phyloP scores from a whole-genome alignment of 2,113 vertebrate species.

The Globicephala melas region DNA sequence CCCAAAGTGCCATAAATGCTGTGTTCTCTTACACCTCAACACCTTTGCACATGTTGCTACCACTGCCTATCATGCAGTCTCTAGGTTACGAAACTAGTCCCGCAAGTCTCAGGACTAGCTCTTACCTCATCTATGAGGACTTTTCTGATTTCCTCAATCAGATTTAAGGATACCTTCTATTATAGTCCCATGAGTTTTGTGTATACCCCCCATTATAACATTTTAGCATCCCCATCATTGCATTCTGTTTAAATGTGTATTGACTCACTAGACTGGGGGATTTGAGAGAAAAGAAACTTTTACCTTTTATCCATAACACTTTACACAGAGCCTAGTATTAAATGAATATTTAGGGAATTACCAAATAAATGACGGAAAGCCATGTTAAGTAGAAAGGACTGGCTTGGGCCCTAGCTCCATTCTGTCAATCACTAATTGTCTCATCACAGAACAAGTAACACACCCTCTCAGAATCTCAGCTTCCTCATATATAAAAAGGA shows the following conservation, averaged over 20 bases:
- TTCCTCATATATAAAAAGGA: background rate
- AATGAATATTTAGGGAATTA: constrained; percentile 33
- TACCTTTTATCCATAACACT: background rate
- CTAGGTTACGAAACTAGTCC: background rate
- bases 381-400: background rate
- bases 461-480: background rate
- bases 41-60: background rate
- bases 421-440: background rate
- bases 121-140: background rate
- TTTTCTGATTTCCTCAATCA: background rate
- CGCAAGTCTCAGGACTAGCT: background rate
- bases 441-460: background rate
- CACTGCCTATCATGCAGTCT: background rate
- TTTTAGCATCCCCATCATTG: background rate
- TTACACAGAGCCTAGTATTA: background rate
- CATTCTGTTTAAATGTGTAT: background rate
- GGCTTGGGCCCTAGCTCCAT: background rate
- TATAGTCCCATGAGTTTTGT: background rate
- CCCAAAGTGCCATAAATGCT: background rate
- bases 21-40: background rate
- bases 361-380: constrained; percentile 2
- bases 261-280: background rate
- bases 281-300: background rate
- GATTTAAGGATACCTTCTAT: background rate
- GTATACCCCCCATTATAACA: background rate